A percentile compares a stretch with the other conserved stretches of the same genome.
Evolutionary conservation across 2,113 vertebrate species (phyloP).

Genomic region (Fulmarus glacialis): DNA sequence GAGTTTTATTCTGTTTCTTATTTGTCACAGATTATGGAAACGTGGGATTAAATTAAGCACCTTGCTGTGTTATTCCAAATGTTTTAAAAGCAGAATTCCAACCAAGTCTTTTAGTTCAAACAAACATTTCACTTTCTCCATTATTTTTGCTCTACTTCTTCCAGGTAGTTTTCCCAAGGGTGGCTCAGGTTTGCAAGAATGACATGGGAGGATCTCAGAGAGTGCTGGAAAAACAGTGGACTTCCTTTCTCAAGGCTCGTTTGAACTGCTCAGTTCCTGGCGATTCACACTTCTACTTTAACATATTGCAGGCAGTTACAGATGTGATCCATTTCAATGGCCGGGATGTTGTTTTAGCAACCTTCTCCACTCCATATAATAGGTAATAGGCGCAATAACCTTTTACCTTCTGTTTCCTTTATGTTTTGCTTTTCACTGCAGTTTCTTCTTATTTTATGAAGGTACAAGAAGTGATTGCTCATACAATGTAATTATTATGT

Average conservation of each 20-base stretch:
- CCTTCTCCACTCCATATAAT: slow-evolving; percentile 98
- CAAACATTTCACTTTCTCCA: neutral
- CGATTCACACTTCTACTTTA: slow-evolving; percentile 98
- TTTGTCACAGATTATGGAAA: slow-evolving; percentile 71
- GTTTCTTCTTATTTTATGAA: neutral
- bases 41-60: slow-evolving; percentile 62
- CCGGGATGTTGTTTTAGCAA: slow-evolving; percentile 92
- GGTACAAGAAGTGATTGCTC: neutral
- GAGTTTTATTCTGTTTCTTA: slow-evolving; percentile 50
- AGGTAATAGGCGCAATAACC: slow-evolving; percentile 78
- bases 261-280: slow-evolving; percentile 98
- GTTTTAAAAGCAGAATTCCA: slow-evolving; percentile 15
- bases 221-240: slow-evolving; percentile 98
- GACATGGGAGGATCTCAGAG: slow-evolving; percentile 96
- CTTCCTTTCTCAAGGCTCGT: slow-evolving; percentile 95
- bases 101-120: neutral
- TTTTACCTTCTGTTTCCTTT: neutral
- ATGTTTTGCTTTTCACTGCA: neutral
- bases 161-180: slow-evolving; percentile 95
- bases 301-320: slow-evolving; percentile 96
- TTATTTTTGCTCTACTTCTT: neutral
- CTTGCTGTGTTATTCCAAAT: slow-evolving; percentile 18
- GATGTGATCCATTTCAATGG: slow-evolving; percentile 92
- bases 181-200: slow-evolving; percentile 96
- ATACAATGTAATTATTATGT: neutral